Evolutionary conservation across 2,113 vertebrate genomes (phyloP), one percentile per base, ranked within the genome.

Genomic region (Corydoras sp.): DNA sequence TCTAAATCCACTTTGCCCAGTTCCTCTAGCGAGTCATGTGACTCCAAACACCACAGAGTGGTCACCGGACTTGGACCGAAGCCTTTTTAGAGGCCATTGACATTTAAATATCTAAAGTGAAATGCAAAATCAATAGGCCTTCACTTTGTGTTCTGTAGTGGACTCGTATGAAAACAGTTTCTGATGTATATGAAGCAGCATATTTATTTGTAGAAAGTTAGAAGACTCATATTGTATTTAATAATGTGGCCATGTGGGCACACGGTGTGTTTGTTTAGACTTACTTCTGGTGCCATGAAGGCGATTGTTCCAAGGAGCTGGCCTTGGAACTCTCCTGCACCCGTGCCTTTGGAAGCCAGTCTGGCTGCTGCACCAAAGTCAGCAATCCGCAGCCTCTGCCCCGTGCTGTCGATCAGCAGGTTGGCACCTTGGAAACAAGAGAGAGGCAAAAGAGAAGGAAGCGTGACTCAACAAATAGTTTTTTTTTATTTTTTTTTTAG

Each of bases 221-320:
- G 18, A 24, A 24, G 18, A 24, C 18, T 24, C 18, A 24, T 24
- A 24, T 24, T 24, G 18, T 24, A 24, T 53, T 8, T 10, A 53
- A 8, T 56, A 61, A 11, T 15, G 58, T 67, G 48, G 15, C 65
- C n/a, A 32, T 24, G 10, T 62, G 18, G 18, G 18, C 18, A 24
- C 10, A 2, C 13, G 1, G 5, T 10, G 6, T 13, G 7, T 13
- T 35, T 35, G 24, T 3, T 60, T 4, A 5, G 50, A 30, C 65
- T 86, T 84, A 95, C 93, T 91, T 95, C 93, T 0, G 93, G 93
- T 67, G 93, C 93, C 93, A 95, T 95, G 83, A 95, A 95, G 3
- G 93, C 93, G 83, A 95, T 95, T 65, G 93, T 95, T 71, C 93
- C 93, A 83, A 95, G 74, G 62, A 95, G 85, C 53, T 95, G 93